phyloP scores from a whole-genome alignment of 2,113 vertebrate species.

The Microtus pennsylvanicus region DNA sequence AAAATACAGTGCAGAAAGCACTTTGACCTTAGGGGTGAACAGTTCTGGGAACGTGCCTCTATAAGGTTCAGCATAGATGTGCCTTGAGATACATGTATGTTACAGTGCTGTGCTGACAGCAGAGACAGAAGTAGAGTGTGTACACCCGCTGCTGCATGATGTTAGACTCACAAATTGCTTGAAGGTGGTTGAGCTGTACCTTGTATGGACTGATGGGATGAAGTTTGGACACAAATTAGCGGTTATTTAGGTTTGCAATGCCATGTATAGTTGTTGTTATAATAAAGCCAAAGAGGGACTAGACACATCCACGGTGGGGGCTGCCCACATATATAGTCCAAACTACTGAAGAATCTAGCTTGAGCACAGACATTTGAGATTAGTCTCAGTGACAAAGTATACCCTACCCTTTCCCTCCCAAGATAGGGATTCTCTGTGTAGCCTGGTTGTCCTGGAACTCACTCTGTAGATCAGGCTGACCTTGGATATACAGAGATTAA shows the following conservation, averaged over 20 bases:
- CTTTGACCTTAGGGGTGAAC: not conserved
- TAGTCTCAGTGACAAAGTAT: not conserved
- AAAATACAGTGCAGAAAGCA: not conserved
- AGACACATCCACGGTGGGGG: not conserved
- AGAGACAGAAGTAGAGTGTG: not conserved
- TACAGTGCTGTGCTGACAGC: not conserved
- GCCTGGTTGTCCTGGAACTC: not conserved
- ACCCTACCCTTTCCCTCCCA: not conserved
- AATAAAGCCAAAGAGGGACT: not conserved
- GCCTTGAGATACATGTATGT: not conserved
- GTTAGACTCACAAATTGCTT: not conserved
- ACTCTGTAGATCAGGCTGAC: not conserved
- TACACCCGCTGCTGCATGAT: not conserved
- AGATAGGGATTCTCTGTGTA: not conserved
- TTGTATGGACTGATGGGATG: not conserved
- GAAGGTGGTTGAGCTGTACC: not conserved
- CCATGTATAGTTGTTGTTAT: not conserved
- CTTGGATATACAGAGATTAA: not conserved
- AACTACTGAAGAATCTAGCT: not conserved
- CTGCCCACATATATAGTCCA: not conserved
- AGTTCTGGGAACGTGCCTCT: not conserved
- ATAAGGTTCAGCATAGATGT: not conserved
- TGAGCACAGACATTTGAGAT: not conserved
- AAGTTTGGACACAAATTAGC: not conserved
- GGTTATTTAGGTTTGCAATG: not conserved